Base-by-base conservation (phyloP, 1,140 invertebrate species). In the Dufourea novaeangliae region DNA sequence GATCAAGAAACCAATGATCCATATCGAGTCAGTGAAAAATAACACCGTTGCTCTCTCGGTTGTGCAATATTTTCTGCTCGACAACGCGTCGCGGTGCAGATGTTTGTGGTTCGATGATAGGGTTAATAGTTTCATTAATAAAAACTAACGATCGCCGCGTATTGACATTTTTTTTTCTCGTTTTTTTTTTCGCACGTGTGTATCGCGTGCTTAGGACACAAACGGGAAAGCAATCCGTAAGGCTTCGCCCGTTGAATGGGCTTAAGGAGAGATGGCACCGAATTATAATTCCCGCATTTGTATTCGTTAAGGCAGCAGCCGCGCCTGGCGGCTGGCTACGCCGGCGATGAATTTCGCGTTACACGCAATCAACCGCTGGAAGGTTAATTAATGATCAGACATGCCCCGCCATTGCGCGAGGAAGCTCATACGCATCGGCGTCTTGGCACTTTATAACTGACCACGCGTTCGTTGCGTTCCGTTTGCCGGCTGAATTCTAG, bases 241-340 rank as follows among this genome's bases (percentile, higher is more conserved):
- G 66, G 66, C 66, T 80, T 74, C 39, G 54, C 37, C 68, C 50
- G 73, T 57, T 78, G 78, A 86, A 85, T 78, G 79, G 68, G 62
- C 79, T 80, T 34, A 67, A 85, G 77, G 70, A 44, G 59, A 46
- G 63, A n/a, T n/a, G 77, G 74, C 79, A 84, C 82, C 81, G 86
- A 90, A 89, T 89, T 88, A 89, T 87, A 88, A 89, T 88, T 88
- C 80, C n/a, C 82, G 78, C 88, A 90, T 90, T 90, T 90, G 83
- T 90, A 90, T 90, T 90, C 89, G 89, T 90, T 90, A 90, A 83
- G 81, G 56, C 57, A 64, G 44, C 66, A 63, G 62, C 39, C 62
- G 64, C 46, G 78, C 64, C 59, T 67, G 66, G 52, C 63, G 79
- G 76, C 76, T n/a, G 52, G 72, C 72, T 72, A 56, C 37, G 29